phyloP scores from a whole-genome alignment of 2,797 vertebrate genomes.

The Anguilla anguilla region DNA sequence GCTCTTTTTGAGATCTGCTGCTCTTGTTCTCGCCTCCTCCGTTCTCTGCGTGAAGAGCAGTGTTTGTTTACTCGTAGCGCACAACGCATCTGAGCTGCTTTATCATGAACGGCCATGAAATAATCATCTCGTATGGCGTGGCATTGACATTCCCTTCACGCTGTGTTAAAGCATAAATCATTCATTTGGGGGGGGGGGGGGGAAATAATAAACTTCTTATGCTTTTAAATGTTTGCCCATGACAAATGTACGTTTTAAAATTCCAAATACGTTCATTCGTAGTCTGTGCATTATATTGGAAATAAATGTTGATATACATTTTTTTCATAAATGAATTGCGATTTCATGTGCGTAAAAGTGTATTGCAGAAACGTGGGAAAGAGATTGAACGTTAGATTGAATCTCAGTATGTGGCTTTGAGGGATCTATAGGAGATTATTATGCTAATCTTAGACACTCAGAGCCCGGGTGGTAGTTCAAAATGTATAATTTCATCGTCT shows the following conservation, averaged over 20 bases:
- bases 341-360: not conserved
- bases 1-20: not conserved
- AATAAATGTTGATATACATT: not conserved
- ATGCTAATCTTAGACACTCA: conserved; percentile 1
- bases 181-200: not conserved
- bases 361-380: not conserved
- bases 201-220: not conserved
- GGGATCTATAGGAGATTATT: conserved; percentile 15
- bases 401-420: not conserved
- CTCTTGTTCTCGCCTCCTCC: not conserved
- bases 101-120: not conserved
- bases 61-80: not conserved
- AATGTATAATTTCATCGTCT: conserved; percentile 7
- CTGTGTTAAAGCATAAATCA: not conserved
- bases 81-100: not conserved
- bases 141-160: not conserved
- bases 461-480: not conserved
- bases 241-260: not conserved
- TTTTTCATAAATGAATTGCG: not conserved
- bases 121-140: not conserved
- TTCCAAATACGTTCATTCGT: not conserved
- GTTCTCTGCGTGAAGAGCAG: not conserved
- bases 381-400: not conserved
- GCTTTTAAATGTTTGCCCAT: conserved; percentile 13
- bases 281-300: not conserved